Base-by-base conservation (phyloP, 1,140 invertebrate genomes). In the Sitobion miscanthi region DNA sequence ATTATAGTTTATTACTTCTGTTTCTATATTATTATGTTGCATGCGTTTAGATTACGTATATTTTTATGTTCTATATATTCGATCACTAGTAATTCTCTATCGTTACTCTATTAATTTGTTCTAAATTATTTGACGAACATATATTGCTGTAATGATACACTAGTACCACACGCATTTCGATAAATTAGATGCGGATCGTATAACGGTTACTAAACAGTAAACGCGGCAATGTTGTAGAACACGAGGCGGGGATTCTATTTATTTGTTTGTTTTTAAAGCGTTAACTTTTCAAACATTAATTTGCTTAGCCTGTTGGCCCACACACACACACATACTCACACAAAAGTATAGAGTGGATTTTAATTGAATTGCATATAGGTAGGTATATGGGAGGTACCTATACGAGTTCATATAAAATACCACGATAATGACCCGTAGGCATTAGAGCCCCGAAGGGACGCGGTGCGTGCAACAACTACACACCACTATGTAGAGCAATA, bases 401-500 rank as follows among this genome's bases (percentile, higher is more conserved):
- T 62, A 54, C 6, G 20, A 20, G 52, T 62, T 62, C 30, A 30
- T 30, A 25, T 11, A 3, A 62, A 38, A 85, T 45, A 49, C 30
- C 30, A 54, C 87, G 87, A 89, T 54, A 89, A 89, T 89, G 87
- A 89, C 87, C 87, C 47, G 52, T 89, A 52, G 52, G 52, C 52
- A 54, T 54, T 57, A 25, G 35, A 54, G n/a, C 25, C 52, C 20
- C n/a, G 20, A 2, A 57, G 52, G 52, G 88, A 42, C 25, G 88
- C 11, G 30, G 20, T 20, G 85, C 23, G 25, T 30, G 83, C 45
- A 45, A 35, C 21, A 20, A 7, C 38, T 83, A 42, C 9, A 45
- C 21, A 38, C 14, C 17, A 38, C 30, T 85, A 4, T 54, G 23
- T 47, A 47, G 3, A 42, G 8, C 23, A 4, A 45, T 42, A 25